A percentile compares a stretch with the other conserved stretches of the same genome.
These are phyloP conservation scores for Thecophora atra DNA, from an alignment of 2,888 invertebrate species.

Conservation along the genomic window DNA sequence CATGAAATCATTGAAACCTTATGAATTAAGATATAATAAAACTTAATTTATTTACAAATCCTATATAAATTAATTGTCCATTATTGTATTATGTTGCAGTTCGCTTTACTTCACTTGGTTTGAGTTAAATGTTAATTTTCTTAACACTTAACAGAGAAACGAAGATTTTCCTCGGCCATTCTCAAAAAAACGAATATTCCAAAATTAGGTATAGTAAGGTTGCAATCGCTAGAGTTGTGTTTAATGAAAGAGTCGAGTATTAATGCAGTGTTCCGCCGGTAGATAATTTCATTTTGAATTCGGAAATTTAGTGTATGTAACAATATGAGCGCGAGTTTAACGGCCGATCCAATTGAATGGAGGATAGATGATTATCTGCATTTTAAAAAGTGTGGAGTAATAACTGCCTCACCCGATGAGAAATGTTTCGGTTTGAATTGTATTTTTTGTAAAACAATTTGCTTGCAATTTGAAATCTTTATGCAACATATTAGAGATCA, in stretches of 20 bases:
- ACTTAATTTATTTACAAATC: too few species aligned
- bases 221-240: slow-evolving; percentile 1
- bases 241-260: not conserved
- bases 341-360: slow-evolving; percentile 40
- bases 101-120: too few species aligned
- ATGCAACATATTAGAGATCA: slow-evolving; percentile 55
- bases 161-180: too few species aligned
- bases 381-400: slow-evolving; percentile 59
- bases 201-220: too few species aligned
- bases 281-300: not conserved
- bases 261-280: not conserved
- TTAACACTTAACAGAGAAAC: too few species aligned
- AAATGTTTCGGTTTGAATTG: slow-evolving; percentile 59
- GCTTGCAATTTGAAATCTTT: slow-evolving; percentile 56
- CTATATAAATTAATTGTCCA: too few species aligned
- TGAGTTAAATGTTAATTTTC: too few species aligned
- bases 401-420: slow-evolving; percentile 58
- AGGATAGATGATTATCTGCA: slow-evolving; percentile 57
- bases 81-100: too few species aligned
- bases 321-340: slow-evolving; percentile 22
- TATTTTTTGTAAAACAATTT: slow-evolving; percentile 57
- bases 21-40: too few species aligned
- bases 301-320: not conserved
- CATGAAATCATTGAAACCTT: too few species aligned
- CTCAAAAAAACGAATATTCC: too few species aligned